Base-by-base conservation (phyloP, 2,797 vertebrate species). In the Moxostoma hubbsi region DNA sequence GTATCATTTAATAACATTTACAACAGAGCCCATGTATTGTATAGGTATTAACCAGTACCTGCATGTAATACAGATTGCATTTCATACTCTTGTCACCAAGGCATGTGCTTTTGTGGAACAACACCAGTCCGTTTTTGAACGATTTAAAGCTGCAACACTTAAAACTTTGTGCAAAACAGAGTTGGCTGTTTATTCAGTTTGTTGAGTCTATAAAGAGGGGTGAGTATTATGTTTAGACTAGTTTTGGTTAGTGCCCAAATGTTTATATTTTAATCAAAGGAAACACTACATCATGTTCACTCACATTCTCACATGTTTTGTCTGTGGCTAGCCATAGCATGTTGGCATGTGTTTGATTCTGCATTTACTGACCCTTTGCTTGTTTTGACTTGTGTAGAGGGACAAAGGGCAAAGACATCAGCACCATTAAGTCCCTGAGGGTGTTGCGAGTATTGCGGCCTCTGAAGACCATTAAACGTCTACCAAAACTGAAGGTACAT, bases 361-460 rank as follows among this genome's bases (percentile, higher is more conserved):
- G 47, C 53, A 24, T 66, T 66, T 15, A 55, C 36, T 69, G 47
- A 13, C 18, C 46, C 0, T 45, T 62, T 16, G 10, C 15, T 46
- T 70, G 24, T 77, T 66, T 78, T 84, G 59, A 65, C 74, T 77
- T 86, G 62, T 91, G 82, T 92, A 97, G 96, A 91, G 97, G 96
- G 83, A 97, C 93, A 90, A 98, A 98, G 94, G 98, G 96, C 79
- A 99, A 98, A 90, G 97, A 99, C 89, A 96, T 99, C 91, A 99
- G 94, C 94, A 99, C 98, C 7, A 99, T 99, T 91, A 99, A 99
- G 90, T 99, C 98, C 0, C 89, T 99, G 87, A 91, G 98, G 65
- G 98, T 99, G 36, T 93, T 99, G 50, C 91, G 98, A 0, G 98
- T 99, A 65, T 92, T 99, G 46, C 87, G 98, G 63, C 98, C 98